Base-by-base conservation (phyloP, 2,113 vertebrate species). In the Microcebus griseorufus region DNA sequence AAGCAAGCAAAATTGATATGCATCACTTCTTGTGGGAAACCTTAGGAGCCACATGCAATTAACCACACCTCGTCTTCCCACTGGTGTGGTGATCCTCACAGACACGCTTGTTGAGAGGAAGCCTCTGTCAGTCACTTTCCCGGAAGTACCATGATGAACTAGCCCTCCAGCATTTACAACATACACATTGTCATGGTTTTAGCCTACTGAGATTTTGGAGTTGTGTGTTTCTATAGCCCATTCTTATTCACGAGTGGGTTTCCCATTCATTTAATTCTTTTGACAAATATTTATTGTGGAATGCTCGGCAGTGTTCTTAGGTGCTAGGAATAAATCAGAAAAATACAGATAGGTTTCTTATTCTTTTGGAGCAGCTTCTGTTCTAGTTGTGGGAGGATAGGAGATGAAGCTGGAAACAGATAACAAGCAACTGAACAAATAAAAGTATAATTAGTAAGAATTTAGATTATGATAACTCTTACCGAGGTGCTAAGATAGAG, bases 401-500 rank as follows among this genome's bases (percentile, higher is more conserved):
- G 55, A 82, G 58, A 87, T 92, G n/a, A 82, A 92, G 6, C n/a
- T 86, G 17, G 29, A 92, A 34, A 95, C 18, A 94, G 27, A 88
- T 39, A 90, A 81, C 25, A 85, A 79, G 76, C 37, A 93, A 53
- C 2, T 58, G 75, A 96, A 85, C 22, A 84, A 90, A 37, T 48
- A 29, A 39, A 94, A 76, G 58, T 3, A 72, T 79, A 82, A 72
- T 84, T 92, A 69, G 34, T 88, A 64, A 96, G 76, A 80, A 65
- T 90, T 92, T 72, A 55, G 69, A 93, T 91, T 88, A 16, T 67
- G 62, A 75, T 80, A 88, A 82, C 53, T 86, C 45, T 89, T 67
- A 81, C 16, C 16, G 8, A 88, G 8, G 42, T 64, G 53, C 12
- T 90, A 22, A 80, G 8, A 67, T 73, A 65, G 14, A 73, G 32